Evolutionary conservation across 2,113 vertebrate genomes (phyloP).

Genomic region (Regulus satrapa): DNA sequence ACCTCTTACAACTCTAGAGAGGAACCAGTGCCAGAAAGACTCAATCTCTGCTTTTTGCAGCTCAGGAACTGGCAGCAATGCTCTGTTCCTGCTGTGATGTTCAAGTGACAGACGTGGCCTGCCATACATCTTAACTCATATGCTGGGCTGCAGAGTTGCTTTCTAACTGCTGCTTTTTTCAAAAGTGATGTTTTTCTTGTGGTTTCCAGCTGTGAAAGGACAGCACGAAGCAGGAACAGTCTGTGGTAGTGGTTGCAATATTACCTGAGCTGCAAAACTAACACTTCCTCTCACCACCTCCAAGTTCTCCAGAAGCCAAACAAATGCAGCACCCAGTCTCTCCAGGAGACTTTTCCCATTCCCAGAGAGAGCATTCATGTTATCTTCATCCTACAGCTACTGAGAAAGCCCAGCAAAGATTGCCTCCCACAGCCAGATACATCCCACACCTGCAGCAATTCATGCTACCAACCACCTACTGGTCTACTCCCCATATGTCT

Average conservation of each 20-base stretch:
- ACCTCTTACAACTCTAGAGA: background rate
- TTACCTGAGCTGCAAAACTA: background rate
- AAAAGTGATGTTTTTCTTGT: background rate
- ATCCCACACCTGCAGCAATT: slow-evolving; percentile 35
- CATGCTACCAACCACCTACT: slow-evolving; percentile 29
- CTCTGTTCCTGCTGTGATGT: background rate
- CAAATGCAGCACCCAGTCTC: background rate
- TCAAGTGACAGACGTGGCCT: background rate
- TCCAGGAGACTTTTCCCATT: background rate
- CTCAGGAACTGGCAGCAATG: background rate
- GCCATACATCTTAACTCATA: background rate
- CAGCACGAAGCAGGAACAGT: background rate
- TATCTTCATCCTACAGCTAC: slow-evolving; percentile 5
- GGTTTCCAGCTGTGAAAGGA: background rate
- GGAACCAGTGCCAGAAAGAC: background rate
- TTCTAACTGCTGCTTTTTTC: background rate
- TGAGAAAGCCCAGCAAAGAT: background rate
- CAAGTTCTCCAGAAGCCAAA: background rate
- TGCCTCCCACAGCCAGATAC: background rate
- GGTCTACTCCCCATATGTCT: slow-evolving; percentile 3
- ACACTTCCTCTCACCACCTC: background rate
- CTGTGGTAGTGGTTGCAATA: background rate
- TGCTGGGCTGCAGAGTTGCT: background rate
- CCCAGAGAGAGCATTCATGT: background rate
- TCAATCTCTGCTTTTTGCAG: background rate